Conservation (phyloP, 2,113 vertebrate genomes). For the Myotis lucifugus region DNA sequence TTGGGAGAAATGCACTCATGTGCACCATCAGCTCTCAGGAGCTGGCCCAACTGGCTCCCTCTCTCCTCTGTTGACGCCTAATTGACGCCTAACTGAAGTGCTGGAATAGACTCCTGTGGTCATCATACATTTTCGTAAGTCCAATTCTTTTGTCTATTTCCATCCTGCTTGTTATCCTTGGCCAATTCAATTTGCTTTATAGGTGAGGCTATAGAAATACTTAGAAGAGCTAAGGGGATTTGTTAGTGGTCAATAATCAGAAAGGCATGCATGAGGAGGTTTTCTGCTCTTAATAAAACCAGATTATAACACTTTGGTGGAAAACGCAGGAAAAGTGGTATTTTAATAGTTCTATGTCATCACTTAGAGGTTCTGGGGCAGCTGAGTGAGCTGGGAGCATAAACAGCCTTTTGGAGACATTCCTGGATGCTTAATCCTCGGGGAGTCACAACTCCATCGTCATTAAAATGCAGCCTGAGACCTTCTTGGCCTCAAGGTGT, state of each 20-base stretch:
- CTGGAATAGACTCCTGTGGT: neutral
- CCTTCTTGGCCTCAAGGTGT: conserved; percentile 63
- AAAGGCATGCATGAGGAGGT: neutral
- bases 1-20: neutral
- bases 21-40: neutral
- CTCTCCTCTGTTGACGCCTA: neutral
- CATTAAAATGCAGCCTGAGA: conserved; percentile 57
- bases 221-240: conserved; percentile 59
- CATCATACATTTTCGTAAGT: neutral
- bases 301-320: conserved; percentile 63
- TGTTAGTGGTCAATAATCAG: conserved; percentile 53
- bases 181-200: conserved; percentile 19
- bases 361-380: conserved; percentile 44
- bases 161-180: neutral
- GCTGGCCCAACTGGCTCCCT: neutral
- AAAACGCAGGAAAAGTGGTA: conserved; percentile 49
- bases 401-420: conserved; percentile 53
- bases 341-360: conserved; percentile 60
- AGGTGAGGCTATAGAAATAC: conserved; percentile 24
- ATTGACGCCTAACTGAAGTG: neutral
- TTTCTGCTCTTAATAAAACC: conserved; percentile 61
- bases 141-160: conserved; percentile 6
- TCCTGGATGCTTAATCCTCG: conserved; percentile 52
- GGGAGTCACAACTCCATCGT: conserved; percentile 21
- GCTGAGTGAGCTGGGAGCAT: conserved; percentile 39